Evolutionary conservation across 1,140 invertebrate genomes (phyloP).

Genomic region (Cydia fagiglandana): DNA sequence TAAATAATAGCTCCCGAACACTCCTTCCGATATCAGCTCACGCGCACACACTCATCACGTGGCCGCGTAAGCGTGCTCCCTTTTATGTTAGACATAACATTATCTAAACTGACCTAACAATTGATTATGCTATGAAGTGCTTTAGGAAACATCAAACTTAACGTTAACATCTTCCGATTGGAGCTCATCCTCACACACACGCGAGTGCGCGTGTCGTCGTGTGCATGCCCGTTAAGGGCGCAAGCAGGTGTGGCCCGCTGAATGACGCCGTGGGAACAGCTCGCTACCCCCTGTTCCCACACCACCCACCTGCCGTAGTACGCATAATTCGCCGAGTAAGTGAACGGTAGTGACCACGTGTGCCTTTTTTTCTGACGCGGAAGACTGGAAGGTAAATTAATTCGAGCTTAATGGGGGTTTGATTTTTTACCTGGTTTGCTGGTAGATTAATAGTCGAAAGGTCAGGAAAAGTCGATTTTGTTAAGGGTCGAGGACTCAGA

Average conservation of each 20-base stretch:
- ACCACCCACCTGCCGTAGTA: constrained; percentile 74
- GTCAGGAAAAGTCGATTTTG: neutral
- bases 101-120: too few relatives aligned
- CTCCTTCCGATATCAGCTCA: neutral
- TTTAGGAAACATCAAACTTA: too few relatives aligned
- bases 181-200: neutral
- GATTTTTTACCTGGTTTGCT: neutral
- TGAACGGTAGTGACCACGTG: constrained; percentile 79
- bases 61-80: constrained; percentile 37
- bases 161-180: neutral
- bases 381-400: constrained; percentile 62
- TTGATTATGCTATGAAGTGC: too few relatives aligned
- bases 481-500: neutral
- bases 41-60: constrained; percentile 51
- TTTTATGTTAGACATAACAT: too few relatives aligned
- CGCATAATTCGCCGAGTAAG: constrained; percentile 77
- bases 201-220: constrained; percentile 46
- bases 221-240: constrained; percentile 70
- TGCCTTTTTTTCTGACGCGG: constrained; percentile 72
- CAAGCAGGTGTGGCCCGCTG: constrained; percentile 64
- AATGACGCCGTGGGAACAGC: constrained; percentile 76
- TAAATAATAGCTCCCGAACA: too few relatives aligned
- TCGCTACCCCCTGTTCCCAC: constrained; percentile 73
- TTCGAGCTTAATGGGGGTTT: constrained; percentile 3
- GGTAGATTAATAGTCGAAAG: constrained; percentile 7